A percentile compares a stretch with the other conserved stretches of the same genome.
Conservation (phyloP, 2,113 vertebrate species). For the Riparia riparia region DNA sequence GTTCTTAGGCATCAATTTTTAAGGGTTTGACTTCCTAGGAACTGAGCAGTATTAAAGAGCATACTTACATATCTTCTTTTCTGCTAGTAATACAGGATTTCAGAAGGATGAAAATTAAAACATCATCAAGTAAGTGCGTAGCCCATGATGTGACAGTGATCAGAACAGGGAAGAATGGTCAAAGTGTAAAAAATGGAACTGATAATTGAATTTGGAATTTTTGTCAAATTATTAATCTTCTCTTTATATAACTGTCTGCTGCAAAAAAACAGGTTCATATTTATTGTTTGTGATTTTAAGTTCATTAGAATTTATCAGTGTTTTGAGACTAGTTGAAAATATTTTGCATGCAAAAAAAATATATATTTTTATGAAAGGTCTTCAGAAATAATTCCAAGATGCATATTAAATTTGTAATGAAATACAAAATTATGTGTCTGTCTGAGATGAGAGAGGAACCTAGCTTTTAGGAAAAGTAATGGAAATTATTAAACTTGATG, state of each 20-base stretch:
- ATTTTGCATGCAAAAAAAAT: not conserved
- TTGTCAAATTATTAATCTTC: not conserved
- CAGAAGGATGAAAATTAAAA: not conserved
- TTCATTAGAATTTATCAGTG: not conserved
- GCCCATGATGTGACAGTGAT: not conserved
- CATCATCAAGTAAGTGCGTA: not conserved
- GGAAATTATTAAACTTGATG: not conserved
- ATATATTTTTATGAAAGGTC: not conserved
- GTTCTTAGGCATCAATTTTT: not conserved
- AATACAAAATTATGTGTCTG: not conserved
- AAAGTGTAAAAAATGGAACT: not conserved
- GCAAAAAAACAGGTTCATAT: not conserved
- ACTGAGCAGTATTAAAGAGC: not conserved
- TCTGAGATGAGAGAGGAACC: not conserved
- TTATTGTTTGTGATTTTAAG: not conserved
- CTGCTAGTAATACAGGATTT: not conserved
- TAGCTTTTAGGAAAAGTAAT: not conserved
- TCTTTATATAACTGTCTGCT: not conserved
- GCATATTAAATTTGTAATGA: not conserved
- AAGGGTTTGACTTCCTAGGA: not conserved
- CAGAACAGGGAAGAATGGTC: not conserved
- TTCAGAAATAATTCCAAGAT: not conserved
- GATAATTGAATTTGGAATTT: not conserved
- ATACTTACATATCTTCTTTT: not conserved
- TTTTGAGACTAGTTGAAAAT: not conserved